Percentiles rank a stretch among this genome's conserved stretches.
These are phyloP conservation scores for Drosophila demipolita DNA, from an alignment of 2,888 invertebrate species.

Conservation along the genomic window DNA sequence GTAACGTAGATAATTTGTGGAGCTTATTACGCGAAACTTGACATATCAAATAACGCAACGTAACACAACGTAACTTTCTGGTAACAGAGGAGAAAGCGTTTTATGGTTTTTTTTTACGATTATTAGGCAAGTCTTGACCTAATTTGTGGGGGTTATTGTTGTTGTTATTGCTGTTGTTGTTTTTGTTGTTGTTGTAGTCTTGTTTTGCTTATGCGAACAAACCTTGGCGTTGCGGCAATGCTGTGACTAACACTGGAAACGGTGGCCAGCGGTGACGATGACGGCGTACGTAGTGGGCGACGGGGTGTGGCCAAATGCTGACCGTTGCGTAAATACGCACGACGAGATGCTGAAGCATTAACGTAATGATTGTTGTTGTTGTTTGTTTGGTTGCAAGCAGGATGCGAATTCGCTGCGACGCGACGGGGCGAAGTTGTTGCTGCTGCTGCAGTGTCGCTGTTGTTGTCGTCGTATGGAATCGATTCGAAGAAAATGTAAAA, in stretches of 20 bases:
- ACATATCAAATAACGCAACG: slow-evolving; percentile 8
- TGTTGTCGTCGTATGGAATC: slow-evolving; percentile 68
- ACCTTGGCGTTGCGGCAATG: slow-evolving; percentile 84
- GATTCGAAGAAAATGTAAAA: slow-evolving; percentile 72
- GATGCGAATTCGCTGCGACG: slow-evolving; percentile 27
- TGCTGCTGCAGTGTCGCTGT: slow-evolving; percentile 33
- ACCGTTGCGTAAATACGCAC: slow-evolving; percentile 73
- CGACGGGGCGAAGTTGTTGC: slow-evolving; percentile 49
- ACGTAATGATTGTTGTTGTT: slow-evolving; percentile 69
- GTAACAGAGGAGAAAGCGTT: slow-evolving; percentile 1
- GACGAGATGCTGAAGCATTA: slow-evolving; percentile 66
- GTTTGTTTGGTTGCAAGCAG: slow-evolving; percentile 54
- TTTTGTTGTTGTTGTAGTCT: slow-evolving; percentile 37
- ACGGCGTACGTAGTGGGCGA: slow-evolving; percentile 84
- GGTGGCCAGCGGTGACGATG: slow-evolving; percentile 84
- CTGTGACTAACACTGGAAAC: slow-evolving; percentile 74
- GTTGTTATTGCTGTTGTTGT: slow-evolving; percentile 18
- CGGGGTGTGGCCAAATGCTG: slow-evolving; percentile 79
- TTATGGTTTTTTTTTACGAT: background rate
- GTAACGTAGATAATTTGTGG: background rate
- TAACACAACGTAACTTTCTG: background rate
- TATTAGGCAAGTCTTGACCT: slow-evolving; percentile 32
- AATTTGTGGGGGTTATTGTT: slow-evolving; percentile 13
- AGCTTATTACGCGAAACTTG: background rate
- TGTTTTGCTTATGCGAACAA: slow-evolving; percentile 77